Percentiles rank a stretch among this genome's conserved stretches.
Evolutionary conservation across 2,113 vertebrate genomes (phyloP).

Genomic region (Collichthys lucidus): DNA sequence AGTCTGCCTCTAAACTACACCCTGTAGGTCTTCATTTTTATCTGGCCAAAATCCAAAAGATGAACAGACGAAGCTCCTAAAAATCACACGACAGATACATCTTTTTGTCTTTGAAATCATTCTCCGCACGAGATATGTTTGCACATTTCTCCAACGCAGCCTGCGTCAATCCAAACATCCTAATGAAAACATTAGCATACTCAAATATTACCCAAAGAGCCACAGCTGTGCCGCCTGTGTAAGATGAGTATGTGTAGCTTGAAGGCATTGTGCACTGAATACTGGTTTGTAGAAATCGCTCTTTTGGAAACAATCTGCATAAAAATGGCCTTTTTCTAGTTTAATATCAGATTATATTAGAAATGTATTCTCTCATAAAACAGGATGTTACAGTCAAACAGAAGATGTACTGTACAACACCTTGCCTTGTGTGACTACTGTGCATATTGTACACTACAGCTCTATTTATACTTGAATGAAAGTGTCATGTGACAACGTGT

Average conservation of each 20-base stretch:
- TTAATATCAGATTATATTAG: neutral
- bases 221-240: slow-evolving; percentile 30
- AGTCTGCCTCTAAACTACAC: neutral
- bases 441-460: neutral
- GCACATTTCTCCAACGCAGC: neutral
- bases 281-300: neutral
- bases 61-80: neutral
- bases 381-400: neutral
- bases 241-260: neutral
- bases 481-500: neutral
- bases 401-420: neutral
- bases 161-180: slow-evolving; percentile 24
- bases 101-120: neutral
- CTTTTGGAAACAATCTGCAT: no score
- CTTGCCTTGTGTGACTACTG: neutral
- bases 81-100: neutral
- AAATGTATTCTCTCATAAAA: neutral
- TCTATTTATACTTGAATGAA: neutral
- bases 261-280: neutral
- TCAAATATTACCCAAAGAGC: slow-evolving; percentile 27
- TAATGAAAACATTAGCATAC: slow-evolving; percentile 34
- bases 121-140: neutral
- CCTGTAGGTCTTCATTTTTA: neutral
- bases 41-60: neutral
- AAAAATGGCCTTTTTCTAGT: neutral